These are phyloP conservation scores for Epistrophe grossulariae DNA, from an alignment of 2,888 invertebrate species.

Conservation along the genomic window DNA sequence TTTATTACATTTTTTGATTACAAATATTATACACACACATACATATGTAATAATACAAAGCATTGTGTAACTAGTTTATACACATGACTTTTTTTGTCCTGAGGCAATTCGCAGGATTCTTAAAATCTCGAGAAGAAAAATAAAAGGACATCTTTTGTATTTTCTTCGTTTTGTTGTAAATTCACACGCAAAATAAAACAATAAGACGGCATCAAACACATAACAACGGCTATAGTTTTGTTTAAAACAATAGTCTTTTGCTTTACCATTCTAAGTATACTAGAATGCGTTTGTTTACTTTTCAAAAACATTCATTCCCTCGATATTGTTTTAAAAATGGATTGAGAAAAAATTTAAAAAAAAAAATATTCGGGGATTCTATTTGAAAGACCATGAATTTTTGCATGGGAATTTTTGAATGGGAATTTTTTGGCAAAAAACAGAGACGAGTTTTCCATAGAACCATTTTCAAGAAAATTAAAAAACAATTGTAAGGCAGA, in stretches of 20 bases:
- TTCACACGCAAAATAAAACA: conserved; percentile 29
- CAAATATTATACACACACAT: too few relatives aligned
- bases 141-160: conserved; percentile 30
- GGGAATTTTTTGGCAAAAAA: too few relatives aligned
- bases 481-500: too few relatives aligned
- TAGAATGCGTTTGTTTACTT: conserved; percentile 7
- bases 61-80: too few relatives aligned
- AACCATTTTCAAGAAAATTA: too few relatives aligned
- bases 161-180: not conserved
- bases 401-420: too few relatives aligned
- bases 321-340: not conserved
- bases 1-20: too few relatives aligned
- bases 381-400: too few relatives aligned
- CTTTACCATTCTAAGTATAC: not conserved
- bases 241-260: conserved; percentile 29
- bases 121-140: not conserved
- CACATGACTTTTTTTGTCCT: conserved; percentile 5
- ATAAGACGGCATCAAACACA: conserved; percentile 42
- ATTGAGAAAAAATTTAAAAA: not conserved
- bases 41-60: too few relatives aligned
- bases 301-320: conserved; percentile 23
- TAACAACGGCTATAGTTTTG: conserved; percentile 34
- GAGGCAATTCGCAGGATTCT: conserved; percentile 23
- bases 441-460: too few relatives aligned
- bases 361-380: not conserved